Base-by-base conservation (phyloP, 2,797 vertebrate species). In the Acanthopagrus latus region DNA sequence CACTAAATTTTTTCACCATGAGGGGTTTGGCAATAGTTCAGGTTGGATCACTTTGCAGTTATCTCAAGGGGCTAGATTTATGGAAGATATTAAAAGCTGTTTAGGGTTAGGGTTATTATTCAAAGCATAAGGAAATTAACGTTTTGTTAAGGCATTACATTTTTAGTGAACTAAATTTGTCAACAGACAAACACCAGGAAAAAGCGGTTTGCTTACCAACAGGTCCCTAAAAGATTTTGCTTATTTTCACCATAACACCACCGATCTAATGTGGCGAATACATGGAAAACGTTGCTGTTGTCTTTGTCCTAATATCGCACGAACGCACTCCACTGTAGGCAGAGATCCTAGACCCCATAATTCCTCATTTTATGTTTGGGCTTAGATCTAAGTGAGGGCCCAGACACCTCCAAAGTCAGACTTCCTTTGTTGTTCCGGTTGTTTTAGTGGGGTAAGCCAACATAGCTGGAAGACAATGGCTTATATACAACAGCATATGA, bases 401-500 rank as follows among this genome's bases (percentile, higher is more conserved):
- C 6, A 50, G 44, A 43, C 7, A 1, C 8, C n/a, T 48, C 71
- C 47, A 44, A 57, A n/a, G 38, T 54, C 13, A 25, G 4, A 41
- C 55, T 21, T 27, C 48, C 4, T 64, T 69, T 33, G n/a, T n/a
- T n/a, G n/a, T n/a, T n/a, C n/a, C n/a, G 13, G 0, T 23, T 9
- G 18, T 64, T 12, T 23, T 29, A 10, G 47, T 54, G 48, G 29
- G 69, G 7, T 46, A 56, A 27, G 13, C 47, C 55, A 48, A 62
- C 43, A 41, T 56, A 41, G 47, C 60, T 64, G 55, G 60, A 2
- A 51, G 47, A 70, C 18, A 8, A 64, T 41, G 25, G 59, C 62
- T 57, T 12, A 63, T 52, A 72, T 23, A 25, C 38, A 67, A 38
- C 23, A 78, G 52, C 57, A 76, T 75, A 83, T 68, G 47, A 63